phyloP scores from a whole-genome alignment of 2,797 vertebrate genomes.

The Muscicapa comitata region DNA sequence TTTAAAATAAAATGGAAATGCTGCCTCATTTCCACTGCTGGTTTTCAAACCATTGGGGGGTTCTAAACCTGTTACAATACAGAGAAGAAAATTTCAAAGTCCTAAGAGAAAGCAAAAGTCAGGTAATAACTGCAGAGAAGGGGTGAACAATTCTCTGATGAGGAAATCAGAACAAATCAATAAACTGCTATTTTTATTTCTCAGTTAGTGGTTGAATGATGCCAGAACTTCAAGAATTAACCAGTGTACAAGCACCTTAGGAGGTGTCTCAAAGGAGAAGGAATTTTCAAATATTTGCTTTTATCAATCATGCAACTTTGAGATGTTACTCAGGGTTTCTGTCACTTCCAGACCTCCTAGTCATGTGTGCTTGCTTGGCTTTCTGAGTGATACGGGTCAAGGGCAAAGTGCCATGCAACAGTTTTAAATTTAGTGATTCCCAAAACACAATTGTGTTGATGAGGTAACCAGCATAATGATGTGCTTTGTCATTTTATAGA shows the following conservation, averaged over 20 bases:
- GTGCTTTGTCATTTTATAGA: slow-evolving; percentile 1
- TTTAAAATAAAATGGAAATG: background rate
- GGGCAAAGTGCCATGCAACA: slow-evolving; percentile 10
- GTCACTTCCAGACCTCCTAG: background rate
- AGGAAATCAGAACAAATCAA: background rate
- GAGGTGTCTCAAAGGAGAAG: background rate
- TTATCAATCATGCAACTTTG: background rate
- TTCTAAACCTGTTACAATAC: background rate
- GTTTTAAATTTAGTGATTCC: slow-evolving; percentile 17
- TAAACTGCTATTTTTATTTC: background rate
- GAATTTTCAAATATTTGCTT: background rate
- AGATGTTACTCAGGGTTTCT: background rate
- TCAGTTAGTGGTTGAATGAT: background rate
- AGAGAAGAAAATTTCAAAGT: background rate
- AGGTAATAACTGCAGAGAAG: background rate
- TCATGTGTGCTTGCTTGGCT: background rate
- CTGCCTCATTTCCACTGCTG: background rate
- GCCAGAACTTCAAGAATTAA: background rate
- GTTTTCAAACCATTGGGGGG: background rate
- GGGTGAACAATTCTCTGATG: background rate
- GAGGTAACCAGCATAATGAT: slow-evolving; percentile 8
- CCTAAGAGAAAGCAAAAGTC: background rate
- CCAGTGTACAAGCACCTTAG: background rate
- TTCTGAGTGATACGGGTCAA: background rate
- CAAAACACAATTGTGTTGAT: slow-evolving; percentile 28